Evolutionary conservation across 2,888 invertebrate genomes (phyloP), one percentile per base, ranked within the genome.

Genomic region (Eledone cirrhosa): DNA sequence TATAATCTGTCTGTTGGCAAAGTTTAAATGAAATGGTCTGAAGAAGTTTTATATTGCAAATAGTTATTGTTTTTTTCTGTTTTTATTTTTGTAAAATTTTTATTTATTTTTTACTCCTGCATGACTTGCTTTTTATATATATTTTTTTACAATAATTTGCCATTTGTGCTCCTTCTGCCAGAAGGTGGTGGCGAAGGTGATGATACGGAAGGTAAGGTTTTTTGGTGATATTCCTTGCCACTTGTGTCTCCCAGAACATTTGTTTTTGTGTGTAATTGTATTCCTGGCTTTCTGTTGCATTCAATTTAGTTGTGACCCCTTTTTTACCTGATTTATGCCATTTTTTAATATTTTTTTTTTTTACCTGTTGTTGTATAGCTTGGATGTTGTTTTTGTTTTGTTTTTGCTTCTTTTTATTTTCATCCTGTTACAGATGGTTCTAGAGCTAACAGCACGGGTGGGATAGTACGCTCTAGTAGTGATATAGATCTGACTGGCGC

Each of bases 401-500:
- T 1, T 41, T 41, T 41, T 5, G 8, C 11, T 41, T 41, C 8
- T 41, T 41, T 41, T 41, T 0, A 48, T 78, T 79, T 79, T 77
- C 63, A 69, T 77, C 78, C 78, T 76, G 74, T 84, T 84, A 81
- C 85, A 84, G 85, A 84, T 83, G 77, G 41, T 47, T 47, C 24
- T 31, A 22, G 53, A 27, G 59, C 48, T 78, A 67, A 53, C 63
- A 77, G 72, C 27, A 75, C 67, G 67, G 80, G 82, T 79, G 79
- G 83, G 78, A 85, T 89, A 69, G 87, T 90, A 82, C 91, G 97
- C 84, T 97, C 97, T 78, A 95, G 95, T 88, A 97, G 97, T 78
- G 98, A 97, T 69, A 95, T 97, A 87, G 98, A 98, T 92, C 93
- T 97, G 80, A 78, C 81, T 79, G 78, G 75, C 77, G 78, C 80